Percentiles rank a stretch among this genome's conserved stretches.
These are phyloP conservation scores for Poeciliopsis prolifica DNA, from an alignment of 2,113 vertebrate species.

Conservation along the genomic window DNA sequence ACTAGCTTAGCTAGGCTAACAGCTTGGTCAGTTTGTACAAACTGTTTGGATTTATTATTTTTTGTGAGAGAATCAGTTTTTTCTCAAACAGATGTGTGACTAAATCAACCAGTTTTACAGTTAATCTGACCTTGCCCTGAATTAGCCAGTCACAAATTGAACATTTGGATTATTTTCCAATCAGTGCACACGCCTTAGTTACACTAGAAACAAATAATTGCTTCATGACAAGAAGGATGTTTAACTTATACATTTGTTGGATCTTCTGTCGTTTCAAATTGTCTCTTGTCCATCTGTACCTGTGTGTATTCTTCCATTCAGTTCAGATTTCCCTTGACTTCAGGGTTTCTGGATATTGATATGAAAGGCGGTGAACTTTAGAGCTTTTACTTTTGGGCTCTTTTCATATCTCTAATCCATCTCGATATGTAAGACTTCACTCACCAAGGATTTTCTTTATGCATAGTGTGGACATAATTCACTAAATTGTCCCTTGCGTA, in stretches of 20 bases:
- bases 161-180: too few species aligned
- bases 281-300: background rate
- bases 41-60: too few species aligned
- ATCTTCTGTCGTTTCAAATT: background rate
- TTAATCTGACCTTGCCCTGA: too few species aligned
- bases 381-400: background rate
- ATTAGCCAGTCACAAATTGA: too few species aligned
- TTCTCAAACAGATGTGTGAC: too few species aligned
- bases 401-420: background rate
- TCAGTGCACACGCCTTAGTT: too few species aligned
- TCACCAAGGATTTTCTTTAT: background rate
- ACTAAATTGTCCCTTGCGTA: slow-evolving; percentile 5
- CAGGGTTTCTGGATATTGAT: background rate
- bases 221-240: too few species aligned
- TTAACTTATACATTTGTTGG: too few species aligned
- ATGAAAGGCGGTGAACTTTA: background rate
- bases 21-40: too few species aligned
- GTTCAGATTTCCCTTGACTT: background rate
- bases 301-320: background rate
- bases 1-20: background rate
- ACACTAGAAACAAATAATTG: too few species aligned
- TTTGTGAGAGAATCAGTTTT: too few species aligned
- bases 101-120: too few species aligned
- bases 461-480: slow-evolving; percentile 1
- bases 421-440: background rate